A percentile compares a stretch with the other conserved stretches of the same genome.
These are phyloP conservation scores for Tetramorium bicarinatum DNA, from an alignment of 2,888 invertebrate genomes.

Conservation along the genomic window DNA sequence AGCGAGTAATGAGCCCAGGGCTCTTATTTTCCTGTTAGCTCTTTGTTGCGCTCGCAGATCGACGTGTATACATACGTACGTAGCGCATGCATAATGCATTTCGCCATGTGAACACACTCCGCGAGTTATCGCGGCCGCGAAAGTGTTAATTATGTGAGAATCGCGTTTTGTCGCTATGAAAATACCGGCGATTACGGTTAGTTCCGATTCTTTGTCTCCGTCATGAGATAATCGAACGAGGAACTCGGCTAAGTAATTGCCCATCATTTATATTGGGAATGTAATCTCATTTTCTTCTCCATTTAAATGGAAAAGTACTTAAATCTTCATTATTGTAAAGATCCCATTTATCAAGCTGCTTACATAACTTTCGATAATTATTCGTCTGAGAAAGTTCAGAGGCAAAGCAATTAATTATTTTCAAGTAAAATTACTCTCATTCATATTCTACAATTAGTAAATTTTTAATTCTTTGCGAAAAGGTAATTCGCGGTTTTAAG, in stretches of 20 bases:
- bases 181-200: slow-evolving; percentile 44
- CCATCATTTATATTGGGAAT: slow-evolving; percentile 1
- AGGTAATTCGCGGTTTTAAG: not conserved
- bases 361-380: not conserved
- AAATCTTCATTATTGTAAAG: slow-evolving; percentile 4
- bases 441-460: not conserved
- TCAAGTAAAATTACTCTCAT: not conserved
- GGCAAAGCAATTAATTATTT: not conserved
- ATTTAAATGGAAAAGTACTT: slow-evolving; percentile 12
- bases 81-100: slow-evolving; percentile 5
- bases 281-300: slow-evolving; percentile 11
- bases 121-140: slow-evolving; percentile 27
- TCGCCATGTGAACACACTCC: slow-evolving; percentile 11
- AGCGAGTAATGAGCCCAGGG: slow-evolving; percentile 1
- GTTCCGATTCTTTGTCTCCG: slow-evolving; percentile 34
- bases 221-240: slow-evolving; percentile 32
- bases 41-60: not conserved
- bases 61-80: not conserved
- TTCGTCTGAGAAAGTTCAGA: not conserved
- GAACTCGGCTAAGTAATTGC: slow-evolving; percentile 41
- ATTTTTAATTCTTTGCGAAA: not conserved
- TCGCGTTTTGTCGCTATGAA: slow-evolving; percentile 25
- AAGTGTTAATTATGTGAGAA: slow-evolving; percentile 46
- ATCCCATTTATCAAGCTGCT: slow-evolving; percentile 7
- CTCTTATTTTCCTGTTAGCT: slow-evolving; percentile 24